These are phyloP conservation scores for Lates calcarifer DNA, from an alignment of 2,113 vertebrate species.

Conservation along the genomic window DNA sequence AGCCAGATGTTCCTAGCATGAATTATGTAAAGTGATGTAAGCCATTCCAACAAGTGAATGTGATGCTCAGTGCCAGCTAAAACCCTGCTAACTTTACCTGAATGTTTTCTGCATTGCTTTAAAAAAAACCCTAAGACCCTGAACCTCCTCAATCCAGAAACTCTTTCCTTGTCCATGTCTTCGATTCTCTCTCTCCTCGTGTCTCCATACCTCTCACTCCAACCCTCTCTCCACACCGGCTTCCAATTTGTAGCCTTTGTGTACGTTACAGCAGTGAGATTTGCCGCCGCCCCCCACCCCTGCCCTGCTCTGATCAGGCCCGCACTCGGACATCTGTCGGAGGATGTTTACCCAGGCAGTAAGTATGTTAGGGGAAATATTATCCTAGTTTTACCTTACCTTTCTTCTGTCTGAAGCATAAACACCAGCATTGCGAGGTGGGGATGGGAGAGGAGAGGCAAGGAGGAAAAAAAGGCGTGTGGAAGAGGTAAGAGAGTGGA, in stretches of 20 bases:
- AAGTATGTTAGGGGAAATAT: constrained; percentile 85
- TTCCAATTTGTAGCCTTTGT: constrained; percentile 84
- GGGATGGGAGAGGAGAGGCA: constrained; percentile 43
- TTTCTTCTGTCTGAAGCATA: constrained; percentile 80
- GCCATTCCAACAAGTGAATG: not conserved
- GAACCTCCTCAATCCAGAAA: not conserved
- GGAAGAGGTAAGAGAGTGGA: constrained; percentile 15
- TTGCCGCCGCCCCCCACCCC: constrained; percentile 28
- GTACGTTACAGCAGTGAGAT: constrained; percentile 66
- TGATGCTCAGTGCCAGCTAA: not conserved
- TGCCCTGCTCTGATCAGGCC: constrained; percentile 74
- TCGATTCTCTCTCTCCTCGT: not conserved
- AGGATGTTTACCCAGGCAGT: constrained; percentile 84
- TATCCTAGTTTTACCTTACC: constrained; percentile 85
- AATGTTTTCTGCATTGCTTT: not conserved
- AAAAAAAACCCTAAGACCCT: not conserved
- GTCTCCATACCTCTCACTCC: not conserved
- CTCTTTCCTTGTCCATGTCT: constrained; percentile 10
- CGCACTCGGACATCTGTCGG: constrained; percentile 80
- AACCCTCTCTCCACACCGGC: constrained; percentile 61
- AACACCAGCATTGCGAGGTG: constrained; percentile 69
- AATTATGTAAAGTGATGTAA: not conserved
- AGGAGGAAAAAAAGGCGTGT: not conserved
- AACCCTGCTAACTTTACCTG: not conserved
- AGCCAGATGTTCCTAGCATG: too few relatives aligned